Base-by-base conservation (phyloP, 2,797 vertebrate species). In the Pangasius larnaudii region DNA sequence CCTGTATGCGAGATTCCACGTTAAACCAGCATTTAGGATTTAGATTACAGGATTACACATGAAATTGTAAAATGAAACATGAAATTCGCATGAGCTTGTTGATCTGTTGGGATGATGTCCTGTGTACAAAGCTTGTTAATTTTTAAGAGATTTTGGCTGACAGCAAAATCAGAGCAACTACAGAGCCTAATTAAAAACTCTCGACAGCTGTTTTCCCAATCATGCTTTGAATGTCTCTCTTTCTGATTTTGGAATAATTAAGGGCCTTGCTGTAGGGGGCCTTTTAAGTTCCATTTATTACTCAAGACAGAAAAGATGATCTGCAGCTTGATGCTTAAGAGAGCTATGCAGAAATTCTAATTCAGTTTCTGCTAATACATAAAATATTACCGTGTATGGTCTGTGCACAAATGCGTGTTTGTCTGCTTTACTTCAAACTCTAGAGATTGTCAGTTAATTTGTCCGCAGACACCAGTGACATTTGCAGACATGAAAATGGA, bases 1-100 rank as follows among this genome's bases (percentile, higher is more conserved):
- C 97, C 98, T 99, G 91, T 2, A 90, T 92, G 59, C 49, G 65
- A 90, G 39, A 71, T 51, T 46, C 39, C 51, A 49, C n/a, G 22
- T 78, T 59, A 72, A 18, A 72, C 18, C 24, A 80, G 10, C 14
- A 63, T 80, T 71, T 24, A 80, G 59, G 24, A 51, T 86, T 77
- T 63, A 19, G 3, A 36, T 27, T 39, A 79, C 5, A 61, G 30
- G 11, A 53, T 39, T 18, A 39, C 22, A 80, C 65, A 88, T n/a
- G n/a, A n/a, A n/a, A n/a, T n/a, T n/a, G n/a, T n/a, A n/a, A n/a
- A n/a, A n/a, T n/a, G n/a, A n/a, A n/a, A 51, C 36, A 30, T 42
- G 24, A 42, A 80, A 88, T 53, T 85, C 63, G 46, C 79, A 89
- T 87, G 39, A 85, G 72, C 58, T 56, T 83, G 77, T 79, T 86